Percentiles rank a stretch among this genome's conserved stretches.
Conservation (phyloP, 2,888 invertebrate species). For the Cerastis leucographa region DNA sequence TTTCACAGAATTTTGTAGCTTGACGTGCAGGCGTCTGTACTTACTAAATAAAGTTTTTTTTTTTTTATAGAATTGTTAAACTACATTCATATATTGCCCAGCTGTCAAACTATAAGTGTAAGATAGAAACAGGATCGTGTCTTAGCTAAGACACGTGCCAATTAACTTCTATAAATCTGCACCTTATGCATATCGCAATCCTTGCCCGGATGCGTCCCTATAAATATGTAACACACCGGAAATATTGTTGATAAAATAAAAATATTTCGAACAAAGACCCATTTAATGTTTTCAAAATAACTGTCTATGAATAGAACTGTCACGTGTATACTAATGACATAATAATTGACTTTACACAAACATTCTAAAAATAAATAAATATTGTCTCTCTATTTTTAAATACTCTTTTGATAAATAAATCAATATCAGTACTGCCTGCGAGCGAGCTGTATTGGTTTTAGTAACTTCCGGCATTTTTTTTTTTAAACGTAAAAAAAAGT, state of each 20-base stretch:
- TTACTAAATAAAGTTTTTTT: too few species aligned
- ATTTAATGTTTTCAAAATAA: neutral
- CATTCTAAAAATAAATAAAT: slow-evolving; percentile 37
- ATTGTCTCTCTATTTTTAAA: neutral
- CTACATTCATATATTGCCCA: too few species aligned
- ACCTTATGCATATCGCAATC: neutral
- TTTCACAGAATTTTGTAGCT: too few species aligned
- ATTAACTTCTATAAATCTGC: neutral
- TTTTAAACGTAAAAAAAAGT: too few species aligned
- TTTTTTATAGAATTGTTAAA: too few species aligned
- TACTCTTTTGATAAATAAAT: slow-evolving; percentile 22
- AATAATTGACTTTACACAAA: slow-evolving; percentile 36
- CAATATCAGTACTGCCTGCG: too few species aligned
- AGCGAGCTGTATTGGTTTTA: too few species aligned
- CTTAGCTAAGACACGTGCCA: neutral
- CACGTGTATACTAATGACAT: slow-evolving; percentile 34
- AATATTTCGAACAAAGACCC: slow-evolving; percentile 33
- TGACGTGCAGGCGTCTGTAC: too few species aligned
- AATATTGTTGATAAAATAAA: slow-evolving; percentile 23
- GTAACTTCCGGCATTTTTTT: too few species aligned
- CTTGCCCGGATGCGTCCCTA: neutral
- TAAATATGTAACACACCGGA: neutral
- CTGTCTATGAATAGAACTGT: slow-evolving; percentile 40
- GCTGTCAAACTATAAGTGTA: too few species aligned
- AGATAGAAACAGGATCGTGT: neutral